These are phyloP conservation scores for Ariopsis seemanni DNA, from an alignment of 2,113 vertebrate species.

Conservation along the genomic window DNA sequence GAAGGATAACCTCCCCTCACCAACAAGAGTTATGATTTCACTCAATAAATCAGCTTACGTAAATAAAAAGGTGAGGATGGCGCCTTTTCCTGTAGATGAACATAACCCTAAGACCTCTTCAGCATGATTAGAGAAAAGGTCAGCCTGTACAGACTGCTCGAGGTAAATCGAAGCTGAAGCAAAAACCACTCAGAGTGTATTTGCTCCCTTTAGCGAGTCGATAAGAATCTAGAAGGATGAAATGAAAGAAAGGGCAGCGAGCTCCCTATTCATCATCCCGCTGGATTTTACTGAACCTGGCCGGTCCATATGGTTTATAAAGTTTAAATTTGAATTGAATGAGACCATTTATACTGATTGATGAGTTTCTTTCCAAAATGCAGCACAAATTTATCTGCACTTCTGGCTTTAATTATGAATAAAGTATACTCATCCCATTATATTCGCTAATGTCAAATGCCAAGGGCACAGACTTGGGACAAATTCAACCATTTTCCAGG, in stretches of 20 bases:
- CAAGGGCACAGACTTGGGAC: neutral
- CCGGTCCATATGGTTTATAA: neutral
- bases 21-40: neutral
- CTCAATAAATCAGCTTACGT: neutral
- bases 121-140: conserved; percentile 14
- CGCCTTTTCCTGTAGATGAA: neutral
- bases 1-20: neutral
- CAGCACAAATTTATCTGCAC: neutral
- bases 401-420: neutral
- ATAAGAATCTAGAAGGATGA: neutral
- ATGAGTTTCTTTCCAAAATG: neutral
- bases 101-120: neutral
- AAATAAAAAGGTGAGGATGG: neutral
- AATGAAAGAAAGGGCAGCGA: neutral
- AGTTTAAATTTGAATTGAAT: neutral
- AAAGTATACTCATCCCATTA: neutral
- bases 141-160: neutral
- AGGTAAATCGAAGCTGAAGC: neutral
- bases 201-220: conserved; percentile 10
- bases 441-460: neutral
- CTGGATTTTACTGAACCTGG: neutral
- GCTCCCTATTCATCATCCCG: neutral
- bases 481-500: neutral
- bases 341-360: neutral
- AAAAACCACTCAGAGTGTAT: neutral